A percentile compares a stretch with the other conserved stretches of the same genome.
These are phyloP conservation scores for Hedychridium roseum DNA, from an alignment of 2,888 invertebrate species.

Conservation along the genomic window DNA sequence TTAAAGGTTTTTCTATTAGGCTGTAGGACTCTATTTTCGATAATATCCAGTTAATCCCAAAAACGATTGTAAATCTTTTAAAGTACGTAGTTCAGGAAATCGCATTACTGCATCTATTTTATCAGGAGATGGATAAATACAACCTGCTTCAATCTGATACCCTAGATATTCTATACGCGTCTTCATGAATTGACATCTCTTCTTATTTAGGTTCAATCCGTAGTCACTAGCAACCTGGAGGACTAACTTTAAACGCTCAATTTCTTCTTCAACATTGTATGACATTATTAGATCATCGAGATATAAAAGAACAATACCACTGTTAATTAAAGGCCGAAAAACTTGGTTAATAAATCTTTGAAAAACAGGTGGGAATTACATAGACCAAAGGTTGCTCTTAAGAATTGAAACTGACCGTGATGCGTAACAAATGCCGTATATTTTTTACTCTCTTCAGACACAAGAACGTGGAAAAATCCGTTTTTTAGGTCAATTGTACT, in stretches of 20 bases:
- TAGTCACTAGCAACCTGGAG: neutral
- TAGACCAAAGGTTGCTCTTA: neutral
- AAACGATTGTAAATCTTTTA: neutral
- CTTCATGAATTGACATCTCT: neutral
- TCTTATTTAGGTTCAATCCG: neutral
- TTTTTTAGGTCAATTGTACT: constrained; percentile 8
- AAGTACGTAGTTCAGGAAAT: constrained; percentile 2
- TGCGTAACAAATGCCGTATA: constrained; percentile 7
- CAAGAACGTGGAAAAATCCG: constrained; percentile 9
- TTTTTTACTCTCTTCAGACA: constrained; percentile 1
- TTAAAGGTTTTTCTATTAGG: constrained; percentile 14
- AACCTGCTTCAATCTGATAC: constrained; percentile 1
- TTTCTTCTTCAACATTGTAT: neutral
- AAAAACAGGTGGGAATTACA: neutral
- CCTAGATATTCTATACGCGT: constrained; percentile 2
- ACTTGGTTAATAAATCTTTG: neutral
- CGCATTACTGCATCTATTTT: constrained; percentile 12
- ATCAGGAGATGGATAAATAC: constrained; percentile 6
- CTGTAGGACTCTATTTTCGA: constrained; percentile 15
- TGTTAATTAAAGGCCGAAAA: neutral
- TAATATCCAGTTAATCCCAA: constrained; percentile 19
- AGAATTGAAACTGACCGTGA: constrained; percentile 3
- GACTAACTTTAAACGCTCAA: neutral
- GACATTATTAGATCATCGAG: neutral
- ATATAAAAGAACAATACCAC: neutral